Percentiles rank a stretch among this genome's conserved stretches.
phyloP scores from a whole-genome alignment of 1,140 invertebrate genomes.

The Eumeta japonica region DNA sequence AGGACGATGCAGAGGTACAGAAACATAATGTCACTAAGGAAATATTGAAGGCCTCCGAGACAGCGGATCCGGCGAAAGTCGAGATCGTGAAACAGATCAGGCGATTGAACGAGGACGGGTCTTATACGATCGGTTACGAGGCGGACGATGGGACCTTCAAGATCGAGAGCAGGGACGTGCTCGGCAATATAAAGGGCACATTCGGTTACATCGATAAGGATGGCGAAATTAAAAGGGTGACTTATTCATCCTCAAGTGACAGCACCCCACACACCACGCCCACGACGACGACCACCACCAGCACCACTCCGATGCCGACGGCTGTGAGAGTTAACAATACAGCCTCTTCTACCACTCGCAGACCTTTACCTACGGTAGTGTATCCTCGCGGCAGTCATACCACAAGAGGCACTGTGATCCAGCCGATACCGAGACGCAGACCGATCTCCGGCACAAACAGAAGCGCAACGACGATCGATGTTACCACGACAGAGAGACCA shows the following conservation, averaged over 20 bases:
- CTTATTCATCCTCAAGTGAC: constrained; percentile 67
- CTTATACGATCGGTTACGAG: constrained; percentile 83
- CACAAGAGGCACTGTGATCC: constrained; percentile 60
- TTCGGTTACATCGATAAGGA: constrained; percentile 81
- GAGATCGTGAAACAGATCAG: constrained; percentile 76
- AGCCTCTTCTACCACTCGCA: constrained; percentile 45
- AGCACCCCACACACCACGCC: constrained; percentile 41
- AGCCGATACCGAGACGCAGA: constrained; percentile 61
- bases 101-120: constrained; percentile 78
- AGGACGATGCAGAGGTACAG: too few relatives aligned
- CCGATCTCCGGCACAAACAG: constrained; percentile 19
- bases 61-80: constrained; percentile 57
- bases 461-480: constrained; percentile 21
- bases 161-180: constrained; percentile 77
- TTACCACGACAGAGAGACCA: constrained; percentile 32
- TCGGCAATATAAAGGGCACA: constrained; percentile 81
- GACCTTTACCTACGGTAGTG: constrained; percentile 46
- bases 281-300: constrained; percentile 42
- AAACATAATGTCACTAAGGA: constrained; percentile 44
- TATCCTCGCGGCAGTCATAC: constrained; percentile 47
- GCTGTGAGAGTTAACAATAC: constrained; percentile 50
- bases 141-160: constrained; percentile 82
- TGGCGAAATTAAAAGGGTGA: constrained; percentile 80
- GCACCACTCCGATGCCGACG: constrained; percentile 41
- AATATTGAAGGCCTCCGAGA: constrained; percentile 57